Evolutionary conservation across 2,113 vertebrate species (phyloP).

Genomic region (Oceanodroma tethys): DNA sequence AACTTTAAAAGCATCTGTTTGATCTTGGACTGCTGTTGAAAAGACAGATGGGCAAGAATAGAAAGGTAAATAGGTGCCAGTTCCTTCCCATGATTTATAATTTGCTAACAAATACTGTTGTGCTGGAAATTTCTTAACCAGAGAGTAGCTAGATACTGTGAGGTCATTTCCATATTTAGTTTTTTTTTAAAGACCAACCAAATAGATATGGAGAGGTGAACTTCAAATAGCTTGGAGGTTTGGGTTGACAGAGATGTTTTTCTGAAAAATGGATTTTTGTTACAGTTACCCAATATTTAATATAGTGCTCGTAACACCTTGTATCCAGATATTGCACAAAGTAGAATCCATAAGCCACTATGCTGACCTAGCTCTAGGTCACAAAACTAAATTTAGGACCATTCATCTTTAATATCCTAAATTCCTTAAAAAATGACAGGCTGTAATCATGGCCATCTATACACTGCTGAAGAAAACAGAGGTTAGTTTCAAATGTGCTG

Average conservation of each 20-base stretch:
- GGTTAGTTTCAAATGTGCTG: background rate
- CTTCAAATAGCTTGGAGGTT: background rate
- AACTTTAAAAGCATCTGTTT: background rate
- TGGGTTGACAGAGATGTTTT: background rate
- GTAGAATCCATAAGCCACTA: background rate
- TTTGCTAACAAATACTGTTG: background rate
- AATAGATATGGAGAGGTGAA: background rate
- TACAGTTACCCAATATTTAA: background rate
- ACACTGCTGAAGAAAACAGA: background rate
- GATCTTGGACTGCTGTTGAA: background rate
- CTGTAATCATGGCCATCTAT: background rate
- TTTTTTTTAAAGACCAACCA: background rate
- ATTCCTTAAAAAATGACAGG: background rate
- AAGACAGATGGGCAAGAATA: background rate
- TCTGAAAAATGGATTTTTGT: background rate
- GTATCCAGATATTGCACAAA: background rate
- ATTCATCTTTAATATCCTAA: background rate
- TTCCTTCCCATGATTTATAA: background rate
- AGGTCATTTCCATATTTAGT: background rate
- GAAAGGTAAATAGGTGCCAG: background rate
- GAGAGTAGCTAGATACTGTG: background rate
- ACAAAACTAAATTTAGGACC: background rate
- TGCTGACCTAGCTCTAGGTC: background rate
- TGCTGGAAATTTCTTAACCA: background rate
- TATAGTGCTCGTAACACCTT: background rate